A percentile compares a stretch with the other conserved stretches of the same genome.
These are phyloP conservation scores for Sarcoramphus papa DNA, from an alignment of 2,797 vertebrate genomes.

Conservation along the genomic window DNA sequence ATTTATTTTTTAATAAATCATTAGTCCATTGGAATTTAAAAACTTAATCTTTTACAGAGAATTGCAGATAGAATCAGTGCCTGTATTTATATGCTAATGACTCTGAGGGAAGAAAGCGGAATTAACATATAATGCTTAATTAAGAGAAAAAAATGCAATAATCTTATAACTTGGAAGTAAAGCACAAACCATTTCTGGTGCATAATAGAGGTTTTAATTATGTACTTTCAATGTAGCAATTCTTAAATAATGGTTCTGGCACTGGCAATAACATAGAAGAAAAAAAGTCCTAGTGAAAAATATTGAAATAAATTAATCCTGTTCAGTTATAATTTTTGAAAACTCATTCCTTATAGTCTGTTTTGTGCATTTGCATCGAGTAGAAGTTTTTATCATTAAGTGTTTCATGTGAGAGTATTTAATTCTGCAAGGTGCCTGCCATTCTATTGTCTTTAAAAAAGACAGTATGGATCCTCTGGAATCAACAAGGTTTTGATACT, in stretches of 20 bases:
- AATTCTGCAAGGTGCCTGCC: not conserved
- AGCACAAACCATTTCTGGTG: slow-evolving; percentile 18
- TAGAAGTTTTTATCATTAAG: not conserved
- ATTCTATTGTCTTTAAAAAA: not conserved
- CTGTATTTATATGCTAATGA: slow-evolving; percentile 59
- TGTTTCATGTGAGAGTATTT: not conserved
- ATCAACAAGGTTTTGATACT: not conserved
- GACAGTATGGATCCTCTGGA: not conserved
- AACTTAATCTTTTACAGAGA: slow-evolving; percentile 42
- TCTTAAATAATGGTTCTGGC: slow-evolving; percentile 22
- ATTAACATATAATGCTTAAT: slow-evolving; percentile 65
- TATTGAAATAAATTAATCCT: slow-evolving; percentile 17
- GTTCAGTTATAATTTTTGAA: not conserved
- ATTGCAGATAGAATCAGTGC: slow-evolving; percentile 12
- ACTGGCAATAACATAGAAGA: not conserved
- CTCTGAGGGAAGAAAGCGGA: slow-evolving; percentile 45
- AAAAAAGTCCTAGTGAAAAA: not conserved
- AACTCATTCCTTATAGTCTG: not conserved
- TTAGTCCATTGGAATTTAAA: slow-evolving; percentile 10
- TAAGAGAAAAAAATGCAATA: slow-evolving; percentile 47
- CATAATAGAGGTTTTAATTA: slow-evolving; percentile 49
- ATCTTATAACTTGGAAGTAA: slow-evolving; percentile 63
- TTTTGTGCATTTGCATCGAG: not conserved
- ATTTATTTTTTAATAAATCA: slow-evolving; percentile 28
- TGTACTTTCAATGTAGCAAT: slow-evolving; percentile 16